Percentiles rank a stretch among this genome's conserved stretches.
Conservation (phyloP, 2,888 invertebrate species). For the Chelonus formosanus region DNA sequence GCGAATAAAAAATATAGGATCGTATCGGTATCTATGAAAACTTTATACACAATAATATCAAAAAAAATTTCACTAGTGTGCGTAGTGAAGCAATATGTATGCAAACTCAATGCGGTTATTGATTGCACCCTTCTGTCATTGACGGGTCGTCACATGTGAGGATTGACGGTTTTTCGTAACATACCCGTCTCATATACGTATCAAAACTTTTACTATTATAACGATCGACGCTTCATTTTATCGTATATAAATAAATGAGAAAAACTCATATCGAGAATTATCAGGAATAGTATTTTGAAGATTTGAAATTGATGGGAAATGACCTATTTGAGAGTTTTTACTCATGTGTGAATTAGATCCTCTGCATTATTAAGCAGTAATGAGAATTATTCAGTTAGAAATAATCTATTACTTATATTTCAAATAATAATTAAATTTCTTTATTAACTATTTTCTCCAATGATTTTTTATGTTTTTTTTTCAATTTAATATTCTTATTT, state of each 20-base stretch:
- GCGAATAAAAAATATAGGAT: constrained; percentile 22
- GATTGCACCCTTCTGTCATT: constrained; percentile 61
- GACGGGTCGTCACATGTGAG: constrained; percentile 58
- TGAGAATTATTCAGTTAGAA: too few species aligned
- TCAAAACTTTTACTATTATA: constrained; percentile 14
- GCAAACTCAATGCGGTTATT: constrained; percentile 59
- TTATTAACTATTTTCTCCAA: too few species aligned
- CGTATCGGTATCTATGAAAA: constrained; percentile 25
- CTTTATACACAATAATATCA: constrained; percentile 16
- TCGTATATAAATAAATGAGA: not conserved
- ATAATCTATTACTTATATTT: too few species aligned
- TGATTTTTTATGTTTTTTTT: too few species aligned
- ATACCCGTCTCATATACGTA: constrained; percentile 17
- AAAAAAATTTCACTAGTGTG: constrained; percentile 31
- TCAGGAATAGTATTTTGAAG: too few species aligned
- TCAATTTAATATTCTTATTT: too few species aligned
- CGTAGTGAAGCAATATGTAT: constrained; percentile 51
- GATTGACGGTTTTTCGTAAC: constrained; percentile 49
- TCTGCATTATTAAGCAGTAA: too few species aligned
- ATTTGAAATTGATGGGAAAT: too few species aligned
- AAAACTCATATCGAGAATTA: not conserved
- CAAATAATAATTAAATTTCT: too few species aligned
- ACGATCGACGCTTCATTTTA: not conserved
- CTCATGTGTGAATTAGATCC: too few species aligned
- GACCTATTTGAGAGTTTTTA: too few species aligned